Evolutionary conservation across 1,140 invertebrate species (phyloP), one percentile per base, ranked within the genome.

Genomic region (Orchesella cincta): DNA sequence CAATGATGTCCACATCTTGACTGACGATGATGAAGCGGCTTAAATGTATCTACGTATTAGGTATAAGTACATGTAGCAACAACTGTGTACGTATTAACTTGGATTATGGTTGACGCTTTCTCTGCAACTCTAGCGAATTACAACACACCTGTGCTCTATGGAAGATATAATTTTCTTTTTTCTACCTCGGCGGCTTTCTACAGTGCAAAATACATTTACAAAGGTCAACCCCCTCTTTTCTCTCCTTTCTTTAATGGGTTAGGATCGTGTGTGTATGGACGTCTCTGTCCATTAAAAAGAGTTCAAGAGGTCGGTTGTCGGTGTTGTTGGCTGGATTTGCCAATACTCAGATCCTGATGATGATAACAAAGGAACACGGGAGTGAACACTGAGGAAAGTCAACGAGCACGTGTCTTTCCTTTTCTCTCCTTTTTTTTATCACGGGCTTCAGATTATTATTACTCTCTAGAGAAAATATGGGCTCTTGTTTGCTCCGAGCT

Each of bases 1-100:
- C 62, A 67, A 67, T 5, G 62, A 67, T 18, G 62, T 67, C 62
- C 62, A 67, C 62, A 67, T 67, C 31, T 67, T 67, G 62, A 14
- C 23, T 33, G n/a, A 33, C 23, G 52, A 57, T 57, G 52, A 5
- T 14, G 23, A 57, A 23, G 39, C 5, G 5, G 39, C 5, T 5
- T 8, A 46, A 46, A 46, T n/a, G n/a, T n/a, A n/a, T n/a, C n/a
- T n/a, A n/a, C n/a, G n/a, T n/a, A n/a, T n/a, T n/a, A n/a, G n/a
- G n/a, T n/a, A n/a, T n/a, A n/a, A n/a, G n/a, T n/a, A n/a, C n/a
- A n/a, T n/a, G n/a, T n/a, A n/a, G n/a, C n/a, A n/a, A n/a, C n/a
- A n/a, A n/a, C n/a, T n/a, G n/a, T n/a, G n/a, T n/a, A n/a, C n/a
- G n/a, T n/a, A n/a, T n/a, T n/a, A n/a, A n/a, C n/a, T n/a, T n/a